Conservation (phyloP, 2,888 invertebrate species). For the Tetramorium bicarinatum region DNA sequence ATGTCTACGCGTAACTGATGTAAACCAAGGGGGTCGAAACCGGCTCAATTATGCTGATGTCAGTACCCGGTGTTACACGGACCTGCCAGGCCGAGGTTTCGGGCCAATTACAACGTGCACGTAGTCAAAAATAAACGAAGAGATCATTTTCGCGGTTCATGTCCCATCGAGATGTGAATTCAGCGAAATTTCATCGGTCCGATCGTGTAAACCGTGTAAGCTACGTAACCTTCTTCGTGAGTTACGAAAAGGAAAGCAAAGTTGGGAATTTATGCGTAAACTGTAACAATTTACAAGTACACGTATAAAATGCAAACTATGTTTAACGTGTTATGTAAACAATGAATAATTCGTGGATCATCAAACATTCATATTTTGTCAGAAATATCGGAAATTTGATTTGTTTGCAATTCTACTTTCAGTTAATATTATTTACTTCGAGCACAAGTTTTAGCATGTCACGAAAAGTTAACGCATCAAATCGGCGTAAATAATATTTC, state of each 20-base stretch:
- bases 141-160: background rate
- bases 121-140: background rate
- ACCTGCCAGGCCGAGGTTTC: background rate
- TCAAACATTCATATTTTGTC: no score
- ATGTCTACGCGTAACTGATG: conserved; percentile 14
- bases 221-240: background rate
- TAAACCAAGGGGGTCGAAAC: conserved; percentile 1
- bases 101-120: background rate
- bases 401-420: no score
- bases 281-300: no score
- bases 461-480: no score
- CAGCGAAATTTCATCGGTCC: conserved; percentile 9
- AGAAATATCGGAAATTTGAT: no score
- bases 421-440: no score
- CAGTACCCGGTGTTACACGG: background rate
- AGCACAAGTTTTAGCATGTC: no score
- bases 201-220: background rate
- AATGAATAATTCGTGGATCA: no score
- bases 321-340: no score
- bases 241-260: background rate
- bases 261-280: no score
- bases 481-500: no score
- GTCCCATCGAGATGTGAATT: background rate
- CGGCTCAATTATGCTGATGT: background rate
- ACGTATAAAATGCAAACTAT: no score